Evolutionary conservation across 64 coral and sea anemone genomes (phyloP).

Genomic region (Actinia tenebrosa): DNA sequence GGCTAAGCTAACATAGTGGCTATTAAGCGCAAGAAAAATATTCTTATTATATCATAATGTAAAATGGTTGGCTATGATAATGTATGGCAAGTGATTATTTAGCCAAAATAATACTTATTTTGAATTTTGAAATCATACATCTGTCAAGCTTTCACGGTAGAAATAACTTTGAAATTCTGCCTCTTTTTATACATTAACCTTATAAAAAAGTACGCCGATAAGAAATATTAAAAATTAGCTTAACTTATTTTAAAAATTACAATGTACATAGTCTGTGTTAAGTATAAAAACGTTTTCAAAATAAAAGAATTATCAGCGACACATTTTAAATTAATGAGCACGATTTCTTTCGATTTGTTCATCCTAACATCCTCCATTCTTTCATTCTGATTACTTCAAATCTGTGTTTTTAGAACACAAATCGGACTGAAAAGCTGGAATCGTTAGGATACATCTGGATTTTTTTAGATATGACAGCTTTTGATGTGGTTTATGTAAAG

Average conservation of each 20-base stretch:
- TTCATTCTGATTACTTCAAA: background rate
- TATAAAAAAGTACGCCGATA: background rate
- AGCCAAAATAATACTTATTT: background rate
- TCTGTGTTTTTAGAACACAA: background rate
- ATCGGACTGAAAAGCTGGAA: background rate
- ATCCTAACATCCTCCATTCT: background rate
- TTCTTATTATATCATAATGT: background rate
- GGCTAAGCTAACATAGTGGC: background rate
- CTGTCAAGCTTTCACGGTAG: background rate
- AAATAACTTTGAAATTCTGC: background rate
- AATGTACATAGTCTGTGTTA: background rate
- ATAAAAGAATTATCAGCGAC: background rate
- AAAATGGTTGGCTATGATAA: background rate
- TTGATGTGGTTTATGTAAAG: background rate
- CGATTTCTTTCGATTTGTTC: background rate
- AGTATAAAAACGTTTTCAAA: slow-evolving; percentile 2
- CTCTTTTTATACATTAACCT: background rate
- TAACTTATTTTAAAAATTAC: background rate
- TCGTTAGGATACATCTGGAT: background rate
- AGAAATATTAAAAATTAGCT: background rate
- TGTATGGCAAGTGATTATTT: background rate
- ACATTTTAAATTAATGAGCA: background rate
- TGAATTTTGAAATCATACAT: background rate
- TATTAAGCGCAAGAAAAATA: background rate
- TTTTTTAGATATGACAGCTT: background rate